phyloP scores from a whole-genome alignment of 1,140 invertebrate species.

The Tetramorium parvispinum region DNA sequence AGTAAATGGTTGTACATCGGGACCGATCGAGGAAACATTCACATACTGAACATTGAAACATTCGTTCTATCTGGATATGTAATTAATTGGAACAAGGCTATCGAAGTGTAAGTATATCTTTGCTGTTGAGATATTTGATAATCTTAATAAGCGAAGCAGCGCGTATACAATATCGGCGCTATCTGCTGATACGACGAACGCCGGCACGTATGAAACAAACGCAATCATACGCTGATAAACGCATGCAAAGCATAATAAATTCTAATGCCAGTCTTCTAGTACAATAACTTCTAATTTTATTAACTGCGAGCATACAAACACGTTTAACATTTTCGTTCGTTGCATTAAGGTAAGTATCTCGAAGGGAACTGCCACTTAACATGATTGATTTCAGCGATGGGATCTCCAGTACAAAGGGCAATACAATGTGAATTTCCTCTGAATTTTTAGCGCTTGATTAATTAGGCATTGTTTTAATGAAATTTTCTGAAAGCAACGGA shows the following conservation, averaged over 20 bases:
- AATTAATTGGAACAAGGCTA: slow-evolving; percentile 99
- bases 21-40: slow-evolving; percentile 98
- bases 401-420: slow-evolving; percentile 1
- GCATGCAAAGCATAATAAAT: slow-evolving; percentile 22
- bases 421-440: background rate
- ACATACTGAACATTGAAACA: slow-evolving; percentile 98
- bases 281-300: slow-evolving; percentile 28
- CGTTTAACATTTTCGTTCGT: slow-evolving; percentile 16
- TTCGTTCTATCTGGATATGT: slow-evolving; percentile 98
- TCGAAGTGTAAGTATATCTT: slow-evolving; percentile 96
- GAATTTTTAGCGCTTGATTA: slow-evolving; percentile 25
- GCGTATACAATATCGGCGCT: background rate
- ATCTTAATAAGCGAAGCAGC: background rate
- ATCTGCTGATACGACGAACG: background rate
- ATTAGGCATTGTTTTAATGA: slow-evolving; percentile 39
- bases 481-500: slow-evolving; percentile 23
- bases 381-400: slow-evolving; percentile 36
- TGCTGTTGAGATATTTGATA: slow-evolving; percentile 12
- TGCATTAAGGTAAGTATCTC: slow-evolving; percentile 44
- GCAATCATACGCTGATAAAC: background rate
- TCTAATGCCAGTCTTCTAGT: background rate
- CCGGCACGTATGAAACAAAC: background rate
- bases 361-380: slow-evolving; percentile 10
- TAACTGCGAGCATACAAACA: slow-evolving; percentile 14
- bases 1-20: slow-evolving; percentile 99